Evolutionary conservation across 1,140 invertebrate species (phyloP), one percentile per base, ranked within the genome.

Genomic region (Cydia amplana): DNA sequence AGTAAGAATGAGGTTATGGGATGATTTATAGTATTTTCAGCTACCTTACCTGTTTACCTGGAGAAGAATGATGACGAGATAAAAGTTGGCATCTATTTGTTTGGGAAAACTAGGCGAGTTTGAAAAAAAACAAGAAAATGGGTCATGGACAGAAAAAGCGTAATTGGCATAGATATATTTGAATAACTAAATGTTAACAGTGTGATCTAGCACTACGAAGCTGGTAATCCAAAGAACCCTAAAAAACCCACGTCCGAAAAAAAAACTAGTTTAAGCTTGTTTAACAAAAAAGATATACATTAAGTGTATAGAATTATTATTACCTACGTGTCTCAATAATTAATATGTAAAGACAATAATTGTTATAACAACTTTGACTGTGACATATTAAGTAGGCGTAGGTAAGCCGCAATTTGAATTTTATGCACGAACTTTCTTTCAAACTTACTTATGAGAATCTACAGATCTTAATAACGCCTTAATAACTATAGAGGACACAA

Each of bases 1-100:
- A 65, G 64, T 65, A 18, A 16, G 32, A 36, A 70, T n/a, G 28
- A 70, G 65, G 65, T 70, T 43, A 70, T 70, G 32, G 65, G n/a
- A 36, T 70, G 65, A 70, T 70, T 70, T 70, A 70, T 70, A 70
- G n/a, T 70, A 36, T 70, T 70, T 70, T 36, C 32, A 4, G 1
- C 10, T 46, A 67, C 25, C 65, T 70, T 70, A 70, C 65, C 32
- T 36, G 64, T 70, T 70, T 70, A 70, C 65, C 32, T 18, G 65
- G 36, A 36, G 65, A 60, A 60, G 55, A 60, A 60, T 23, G 10
- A 60, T 60, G 55, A 60, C 2, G 9, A 60, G 55, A 60, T 60
- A 60, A 60, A 60, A 0, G 55, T 60, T 60, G 3, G 20, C 55
- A 60, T 60, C 18, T 10, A n/a, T 20, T 60, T 60, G 55, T 60